Base-by-base conservation (phyloP, 2,888 invertebrate genomes). In the Apamea monoglypha region DNA sequence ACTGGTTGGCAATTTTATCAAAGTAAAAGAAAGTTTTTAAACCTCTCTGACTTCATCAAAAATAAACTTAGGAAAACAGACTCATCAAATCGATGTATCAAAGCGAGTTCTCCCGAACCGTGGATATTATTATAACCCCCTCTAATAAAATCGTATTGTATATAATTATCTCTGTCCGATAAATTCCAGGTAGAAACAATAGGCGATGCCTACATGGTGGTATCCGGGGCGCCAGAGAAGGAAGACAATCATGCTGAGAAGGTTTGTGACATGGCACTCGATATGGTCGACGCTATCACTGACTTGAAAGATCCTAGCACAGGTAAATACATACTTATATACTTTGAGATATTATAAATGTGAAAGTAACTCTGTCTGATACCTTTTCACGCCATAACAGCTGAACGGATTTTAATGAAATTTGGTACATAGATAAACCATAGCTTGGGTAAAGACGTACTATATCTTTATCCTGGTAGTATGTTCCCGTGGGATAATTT, bases 141-240 rank as follows among this genome's bases (percentile, higher is more conserved):
- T 40, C 3, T 40, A 3, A 40, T 40, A 40, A 40, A 40, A 40
- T 40, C 7, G 1, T 7, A 8, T 50, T 2, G 53, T 44, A 16
- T 67, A 16, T 10, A 63, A 25, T 2, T 25, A 29, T 25, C 32
- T 36, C 8, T 40, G 10, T 66, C 14, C 61, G 14, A 64, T 53
- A 7, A 63, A 47, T 87, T 88, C 1, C 93, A 99, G 99, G 99
- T 99, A 63, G 99, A 99, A 96, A 99, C 99, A 0, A 99, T 99
- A 88, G 99, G 99, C 0, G 99, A 99, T 93, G 99, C 99, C 0
- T 99, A 99, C 94, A 99, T 99, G 99, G 99, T 99, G 0, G 99
- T 99, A 0, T 98, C 99, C 1, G 99, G 99, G 0, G 99, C 99
- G 0, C 99, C 99, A 0, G 98, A 98, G 89, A 98, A 98, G 90